phyloP scores from a whole-genome alignment of 37 sponge, comb jelly and placozoan genomes.

The Axinella damicornis region DNA sequence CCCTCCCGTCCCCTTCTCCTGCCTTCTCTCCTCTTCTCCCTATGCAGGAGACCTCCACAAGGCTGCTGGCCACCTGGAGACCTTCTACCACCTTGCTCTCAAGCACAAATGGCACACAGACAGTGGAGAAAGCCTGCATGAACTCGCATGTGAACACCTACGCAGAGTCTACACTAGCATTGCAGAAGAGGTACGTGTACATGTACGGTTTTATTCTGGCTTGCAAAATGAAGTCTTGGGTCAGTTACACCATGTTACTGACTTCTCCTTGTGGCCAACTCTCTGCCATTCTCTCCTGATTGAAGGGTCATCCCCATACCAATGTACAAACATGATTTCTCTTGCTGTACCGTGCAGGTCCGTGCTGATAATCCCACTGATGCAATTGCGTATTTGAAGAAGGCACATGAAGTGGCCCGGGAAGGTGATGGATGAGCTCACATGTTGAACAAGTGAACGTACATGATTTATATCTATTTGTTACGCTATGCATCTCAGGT shows the following conservation, averaged over 20 bases:
- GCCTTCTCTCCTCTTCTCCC: too few species aligned
- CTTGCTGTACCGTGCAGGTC: neutral
- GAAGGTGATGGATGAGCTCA: conserved; percentile 68
- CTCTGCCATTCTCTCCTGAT: too few species aligned
- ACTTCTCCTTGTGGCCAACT: too few species aligned
- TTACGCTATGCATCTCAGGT: conserved; percentile 23
- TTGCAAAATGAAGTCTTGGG: too few species aligned
- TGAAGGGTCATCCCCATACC: too few species aligned
- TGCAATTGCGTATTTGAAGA: conserved; percentile 63
- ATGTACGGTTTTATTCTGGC: neutral
- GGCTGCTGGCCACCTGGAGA: conserved; percentile 73
- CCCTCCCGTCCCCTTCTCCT: too few species aligned
- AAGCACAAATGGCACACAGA: conserved; percentile 84
- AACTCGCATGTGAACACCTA: conserved; percentile 80
- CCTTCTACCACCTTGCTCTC: conserved; percentile 65
- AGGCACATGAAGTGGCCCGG: conserved; percentile 78
- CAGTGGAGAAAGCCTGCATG: conserved; percentile 75
- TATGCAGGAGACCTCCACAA: conserved; percentile 65
- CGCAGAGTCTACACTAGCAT: conserved; percentile 83
- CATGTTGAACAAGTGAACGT: too few species aligned
- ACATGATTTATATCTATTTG: too few species aligned
- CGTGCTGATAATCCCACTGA: conserved; percentile 10
- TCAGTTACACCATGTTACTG: too few species aligned
- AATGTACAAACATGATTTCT: too few species aligned
- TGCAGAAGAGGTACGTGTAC: conserved; percentile 66